Evolutionary conservation across 2,888 invertebrate species (phyloP), one percentile per base, ranked within the genome.

Genomic region (Notodonta ziczac): DNA sequence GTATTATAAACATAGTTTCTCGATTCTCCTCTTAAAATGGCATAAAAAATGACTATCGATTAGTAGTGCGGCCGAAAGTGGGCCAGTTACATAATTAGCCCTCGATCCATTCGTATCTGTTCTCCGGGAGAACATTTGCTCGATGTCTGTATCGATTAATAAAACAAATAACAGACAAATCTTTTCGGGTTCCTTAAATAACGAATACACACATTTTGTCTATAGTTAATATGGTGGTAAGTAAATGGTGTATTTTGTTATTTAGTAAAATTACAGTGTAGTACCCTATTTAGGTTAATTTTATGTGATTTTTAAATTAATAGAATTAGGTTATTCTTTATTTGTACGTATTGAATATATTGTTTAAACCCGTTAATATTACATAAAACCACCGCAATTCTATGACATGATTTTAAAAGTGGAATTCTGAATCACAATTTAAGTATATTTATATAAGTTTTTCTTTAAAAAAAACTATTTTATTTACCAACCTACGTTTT

Each of bases 41-140:
- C 72, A 73, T 80, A 76, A 77, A 78, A 77, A 71, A 80, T 78
- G 67, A 65, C 72, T 74, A 79, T 75, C 78, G 78, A 81, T 81
- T 81, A 78, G 71, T 67, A 74, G 74, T 78, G 72, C 70, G 71
- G 69, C 72, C 66, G 75, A 78, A 82, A 80, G 77, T 82, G 74
- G 80, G 79, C 69, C 80, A 73, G 76, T 82, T 83, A 82, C 83
- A 81, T 83, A 83, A 83, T 83, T 83, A 83, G 81, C 80, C 73
- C 67, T 73, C 83, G 73, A 77, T 76, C 73, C 74, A 83, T 82
- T 83, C 80, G 80, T 82, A 80, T 80, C 83, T 82, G 83, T 73
- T 80, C 77, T 77, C 73, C 76, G 78, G 67, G 80, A 81, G 81
- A 83, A 82, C 83, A 80, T 83, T 83, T 77, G 83, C 80, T 80